These are phyloP conservation scores for Atethmia centrago DNA, from an alignment of 2,888 invertebrate species.

Conservation along the genomic window DNA sequence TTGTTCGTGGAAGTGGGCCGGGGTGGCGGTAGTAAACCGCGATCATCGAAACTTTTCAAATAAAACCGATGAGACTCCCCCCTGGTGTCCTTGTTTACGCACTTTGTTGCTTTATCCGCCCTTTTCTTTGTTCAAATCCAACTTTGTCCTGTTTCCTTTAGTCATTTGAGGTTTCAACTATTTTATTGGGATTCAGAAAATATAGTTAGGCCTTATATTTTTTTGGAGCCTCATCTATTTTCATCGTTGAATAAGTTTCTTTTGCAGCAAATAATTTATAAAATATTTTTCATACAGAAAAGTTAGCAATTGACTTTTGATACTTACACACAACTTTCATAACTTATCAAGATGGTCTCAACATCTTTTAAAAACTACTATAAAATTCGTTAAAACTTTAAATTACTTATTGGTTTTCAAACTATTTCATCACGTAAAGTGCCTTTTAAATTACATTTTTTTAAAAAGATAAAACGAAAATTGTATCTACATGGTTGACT, in stretches of 20 bases:
- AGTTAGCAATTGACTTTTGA: constrained; percentile 9
- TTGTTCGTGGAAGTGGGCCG: constrained; percentile 69
- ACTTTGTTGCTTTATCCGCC: constrained; percentile 79
- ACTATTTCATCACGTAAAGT: background rate
- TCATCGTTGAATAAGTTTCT: constrained; percentile 6
- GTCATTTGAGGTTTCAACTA: constrained; percentile 73
- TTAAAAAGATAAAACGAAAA: background rate
- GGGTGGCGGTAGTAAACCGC: constrained; percentile 75
- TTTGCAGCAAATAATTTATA: constrained; percentile 5
- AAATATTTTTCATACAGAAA: background rate
- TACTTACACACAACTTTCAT: background rate
- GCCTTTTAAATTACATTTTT: background rate
- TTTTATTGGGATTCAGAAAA: constrained; percentile 60
- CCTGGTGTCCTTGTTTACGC: constrained; percentile 86
- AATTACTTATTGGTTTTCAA: constrained; percentile 4
- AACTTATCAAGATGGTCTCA: background rate
- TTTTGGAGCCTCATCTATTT: constrained; percentile 19
- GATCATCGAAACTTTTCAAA: constrained; percentile 85
- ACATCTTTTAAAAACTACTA: background rate
- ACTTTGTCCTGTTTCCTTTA: constrained; percentile 77
- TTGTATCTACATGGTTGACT: background rate
- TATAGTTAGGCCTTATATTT: constrained; percentile 52
- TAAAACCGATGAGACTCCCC: constrained; percentile 84
- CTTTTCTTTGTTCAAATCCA: constrained; percentile 80
- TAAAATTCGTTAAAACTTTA: background rate